Base-by-base conservation (phyloP, 1,140 invertebrate genomes). In the Drosophila pseudoobscura region DNA sequence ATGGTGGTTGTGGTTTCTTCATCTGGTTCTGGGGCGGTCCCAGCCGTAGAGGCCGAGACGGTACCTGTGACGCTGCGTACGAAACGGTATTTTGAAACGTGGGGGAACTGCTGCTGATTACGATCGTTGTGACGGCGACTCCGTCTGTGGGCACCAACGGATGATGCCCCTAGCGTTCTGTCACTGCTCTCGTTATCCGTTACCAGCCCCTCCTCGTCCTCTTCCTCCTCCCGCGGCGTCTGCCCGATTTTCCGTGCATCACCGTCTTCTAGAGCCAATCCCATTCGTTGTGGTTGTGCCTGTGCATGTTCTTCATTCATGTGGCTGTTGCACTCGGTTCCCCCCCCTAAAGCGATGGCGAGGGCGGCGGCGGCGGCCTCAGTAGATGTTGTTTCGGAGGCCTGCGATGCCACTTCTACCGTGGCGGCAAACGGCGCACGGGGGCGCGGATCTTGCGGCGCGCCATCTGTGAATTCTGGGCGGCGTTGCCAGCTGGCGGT, bases 381-480 rank as follows among this genome's bases (percentile, higher is more conserved):
- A 6, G 49, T 15, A 51, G 64, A n/a, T 69, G 64, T 45, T 70
- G 69, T 55, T 65, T 69, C 17, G 45, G 58, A 53, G 46, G 63
- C 64, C 58, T 71, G 52, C 65, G 61, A 62, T 52, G 61, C 78
- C 64, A 69, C 75, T 83, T 79, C 79, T 88, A 88, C 83, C 83
- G 83, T 29, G 83, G 83, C 58, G 75, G 79, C 31, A 66, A 29
- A 15, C 83, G 83, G 46, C 83, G 83, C 49, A 58, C 70, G 2
- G 84, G 52, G 7, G 64, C n/a, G 6, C 83, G 72, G 45, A 79
- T 82, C 39, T 89, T 88, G 47, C 83, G 79, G 15, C 83, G 79
- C 9, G 26, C 52, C 57, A 45, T 57, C 31, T 71, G 75, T 6
- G 68, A 56, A 69, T 74, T 88, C n/a, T 73, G 83, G n/a, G 58